Base-by-base conservation (phyloP, 2,888 invertebrate species). In the Lochmaea crataegi region DNA sequence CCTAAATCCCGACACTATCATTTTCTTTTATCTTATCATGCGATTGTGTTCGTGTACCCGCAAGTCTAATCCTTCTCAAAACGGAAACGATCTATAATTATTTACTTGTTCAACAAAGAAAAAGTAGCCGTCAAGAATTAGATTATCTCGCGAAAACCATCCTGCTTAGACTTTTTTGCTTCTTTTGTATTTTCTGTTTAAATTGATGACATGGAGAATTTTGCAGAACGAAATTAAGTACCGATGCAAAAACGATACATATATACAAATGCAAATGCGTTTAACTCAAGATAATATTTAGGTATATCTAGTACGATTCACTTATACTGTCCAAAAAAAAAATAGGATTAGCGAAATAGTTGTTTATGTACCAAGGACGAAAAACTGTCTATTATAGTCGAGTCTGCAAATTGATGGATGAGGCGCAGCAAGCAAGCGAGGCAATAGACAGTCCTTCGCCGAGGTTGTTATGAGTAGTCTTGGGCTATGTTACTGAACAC, bases 51-150 rank as follows among this genome's bases (percentile, higher is more conserved):
- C 74, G 75, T 75, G 75, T 74, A 77, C 65, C 71, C 74, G 6
- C 32, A 74, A 77, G 75, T 75, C 77, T 77, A 69, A 77, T 77
- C 74, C 75, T 64, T n/a, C 72, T 77, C 42, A 51, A 61, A 74
- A 45, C 74, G 77, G 77, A 77, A 77, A 75, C 74, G 71, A 75
- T 75, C 72, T 74, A 48, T 48, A 38, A 38, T 48, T 48, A 72
- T 75, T 71, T 74, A 71, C 53, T 68, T 75, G 53, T 57, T 71
- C 53, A 72, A 77, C 77, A 77, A 77, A 74, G 74, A 72, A 71
- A 72, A 75, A 74, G 75, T 74, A 68, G 71, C 72, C 71, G 73
- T 75, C 71, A 66, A 68, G 65, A 66, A 75, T 73, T 71, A 61
- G 66, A 68, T 67, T 74, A 72, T 74, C 74, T 73, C 58, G 60